Base-by-base conservation (phyloP, 2,113 vertebrate species). In the Poeciliopsis prolifica region DNA sequence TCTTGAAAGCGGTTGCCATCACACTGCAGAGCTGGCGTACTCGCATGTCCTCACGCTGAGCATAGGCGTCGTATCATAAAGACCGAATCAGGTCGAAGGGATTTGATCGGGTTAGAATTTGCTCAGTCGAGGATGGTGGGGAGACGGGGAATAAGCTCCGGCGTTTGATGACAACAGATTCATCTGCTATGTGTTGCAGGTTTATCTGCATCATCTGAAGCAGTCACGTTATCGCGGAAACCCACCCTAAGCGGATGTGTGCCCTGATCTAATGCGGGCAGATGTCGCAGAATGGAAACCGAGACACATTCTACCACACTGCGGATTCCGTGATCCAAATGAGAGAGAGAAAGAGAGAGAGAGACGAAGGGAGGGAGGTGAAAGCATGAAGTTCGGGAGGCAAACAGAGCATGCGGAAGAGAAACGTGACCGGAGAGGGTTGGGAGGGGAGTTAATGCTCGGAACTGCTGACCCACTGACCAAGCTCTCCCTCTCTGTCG, bases 401-500 rank as follows among this genome's bases (percentile, higher is more conserved):
- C 51, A 19, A 67, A 44, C 73, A 19, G 54, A 64, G 64, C 92
- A 93, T 91, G 89, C 86, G 89, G 87, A 83, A 76, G 67, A 65
- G 72, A 92, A 92, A 95, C 93, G 94, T 94, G 94, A 94, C 87
- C 74, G 72, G 81, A 60, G 28, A 31, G n/a, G 26, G 44, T 48
- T 29, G 29, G 29, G 7, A 66, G 26, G 58, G 60, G 70, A 80
- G 78, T 86, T 63, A 82, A 87, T 70, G 74, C 81, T 74, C 75
- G 74, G 81, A 92, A 92, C 90, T 80, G 83, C 89, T 95, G 94
- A 95, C 94, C 94, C 92, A 95, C 94, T 95, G 94, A 95, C 94
- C 94, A 94, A 81, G 75, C 92, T 87, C 87, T 90, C 81, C 80
- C 87, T 86, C 88, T 78, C 78, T 81, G 82, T 42, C 88, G 69